Percentiles rank a stretch among this genome's conserved stretches.
Conservation (phyloP, 2,113 vertebrate species). For the Romanogobio albipinnatus region DNA sequence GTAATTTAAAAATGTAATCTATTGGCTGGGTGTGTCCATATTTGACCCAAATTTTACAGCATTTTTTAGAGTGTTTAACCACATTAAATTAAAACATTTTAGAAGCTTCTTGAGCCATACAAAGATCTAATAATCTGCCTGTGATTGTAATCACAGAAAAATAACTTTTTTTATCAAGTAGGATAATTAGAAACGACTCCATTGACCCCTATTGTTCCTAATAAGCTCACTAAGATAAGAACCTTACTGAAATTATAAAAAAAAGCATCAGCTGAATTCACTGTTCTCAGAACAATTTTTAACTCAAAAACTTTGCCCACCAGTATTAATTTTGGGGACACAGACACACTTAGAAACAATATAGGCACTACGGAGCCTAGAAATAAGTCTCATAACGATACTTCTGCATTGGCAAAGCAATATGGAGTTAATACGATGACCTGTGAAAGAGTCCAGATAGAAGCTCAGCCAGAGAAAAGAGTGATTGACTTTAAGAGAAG, state of each 20-base stretch:
- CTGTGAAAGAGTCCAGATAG: not conserved
- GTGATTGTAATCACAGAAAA: not conserved
- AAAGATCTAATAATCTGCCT: not conserved
- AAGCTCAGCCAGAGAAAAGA: not conserved
- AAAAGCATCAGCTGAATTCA: not conserved
- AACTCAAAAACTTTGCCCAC: not conserved
- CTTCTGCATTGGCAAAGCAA: not conserved
- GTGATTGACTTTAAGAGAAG: not conserved
- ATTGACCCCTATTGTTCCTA: not conserved
- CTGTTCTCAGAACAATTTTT: not conserved
- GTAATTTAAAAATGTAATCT: no score
- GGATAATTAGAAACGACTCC: not conserved
- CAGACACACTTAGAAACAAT: not conserved
- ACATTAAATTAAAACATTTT: no score
- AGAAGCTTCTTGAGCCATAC: not conserved
- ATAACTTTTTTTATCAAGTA: not conserved
- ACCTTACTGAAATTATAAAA: not conserved
- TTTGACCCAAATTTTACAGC: no score
- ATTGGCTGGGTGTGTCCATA: no score
- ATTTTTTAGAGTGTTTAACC: no score
- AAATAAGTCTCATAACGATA: not conserved
- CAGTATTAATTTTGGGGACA: not conserved
- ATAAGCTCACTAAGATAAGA: not conserved
- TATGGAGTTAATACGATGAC: not conserved
- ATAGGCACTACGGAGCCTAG: not conserved